Conservation (phyloP, 2,888 invertebrate genomes). For the Stenoptilia bipunctidactyla region DNA sequence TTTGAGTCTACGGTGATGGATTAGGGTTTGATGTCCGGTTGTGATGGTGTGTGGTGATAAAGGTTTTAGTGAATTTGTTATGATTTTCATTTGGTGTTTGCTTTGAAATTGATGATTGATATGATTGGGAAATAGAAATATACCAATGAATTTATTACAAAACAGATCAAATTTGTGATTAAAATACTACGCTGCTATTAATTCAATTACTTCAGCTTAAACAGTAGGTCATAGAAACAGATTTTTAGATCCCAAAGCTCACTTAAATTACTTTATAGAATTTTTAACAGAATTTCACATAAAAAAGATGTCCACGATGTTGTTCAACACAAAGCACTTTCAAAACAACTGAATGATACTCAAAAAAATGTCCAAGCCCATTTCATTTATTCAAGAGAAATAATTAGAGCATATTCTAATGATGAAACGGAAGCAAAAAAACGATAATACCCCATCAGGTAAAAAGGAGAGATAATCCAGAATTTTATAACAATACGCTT, state of each 20-base stretch:
- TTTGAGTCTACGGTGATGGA: conserved; percentile 1
- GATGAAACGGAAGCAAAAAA: conserved; percentile 37
- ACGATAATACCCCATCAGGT: conserved; percentile 56
- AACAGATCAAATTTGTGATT: too few species aligned
- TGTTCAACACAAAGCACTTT: not conserved
- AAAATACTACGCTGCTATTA: too few species aligned
- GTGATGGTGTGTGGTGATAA: not conserved
- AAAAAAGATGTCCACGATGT: not conserved
- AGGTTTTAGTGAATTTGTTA: not conserved
- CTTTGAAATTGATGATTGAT: too few species aligned
- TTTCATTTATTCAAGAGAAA: conserved; percentile 50
- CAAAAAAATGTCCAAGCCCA: not conserved
- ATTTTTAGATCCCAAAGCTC: too few species aligned
- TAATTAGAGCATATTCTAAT: conserved; percentile 52
- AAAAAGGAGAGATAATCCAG: conserved; percentile 44
- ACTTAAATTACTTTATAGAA: too few species aligned
- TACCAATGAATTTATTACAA: too few species aligned
- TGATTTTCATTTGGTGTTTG: not conserved
- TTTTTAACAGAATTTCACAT: too few species aligned
- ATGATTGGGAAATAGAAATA: too few species aligned
- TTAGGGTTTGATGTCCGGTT: conserved; percentile 2
- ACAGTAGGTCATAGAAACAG: too few species aligned
- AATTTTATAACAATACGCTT: conserved; percentile 40
- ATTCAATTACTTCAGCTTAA: too few species aligned
- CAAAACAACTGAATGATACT: not conserved